A percentile compares a stretch with the other conserved stretches of the same genome.
These are phyloP conservation scores for Pygoscelis antarcticus DNA, from an alignment of 2,113 vertebrate species.

Conservation along the genomic window DNA sequence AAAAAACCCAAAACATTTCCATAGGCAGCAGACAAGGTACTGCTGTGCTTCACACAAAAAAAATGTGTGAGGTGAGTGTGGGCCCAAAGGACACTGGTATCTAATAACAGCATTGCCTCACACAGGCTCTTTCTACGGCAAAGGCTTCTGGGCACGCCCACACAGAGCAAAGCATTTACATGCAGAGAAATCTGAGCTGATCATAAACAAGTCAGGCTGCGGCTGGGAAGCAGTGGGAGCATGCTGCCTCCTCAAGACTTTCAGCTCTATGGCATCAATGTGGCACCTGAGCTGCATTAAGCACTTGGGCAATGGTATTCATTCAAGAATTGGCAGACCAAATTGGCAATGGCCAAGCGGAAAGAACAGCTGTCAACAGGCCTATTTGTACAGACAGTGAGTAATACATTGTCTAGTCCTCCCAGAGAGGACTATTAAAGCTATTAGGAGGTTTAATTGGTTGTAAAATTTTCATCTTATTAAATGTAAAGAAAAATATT, in stretches of 20 bases:
- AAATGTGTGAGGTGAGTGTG: background rate
- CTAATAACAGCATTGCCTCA: background rate
- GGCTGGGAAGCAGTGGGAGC: background rate
- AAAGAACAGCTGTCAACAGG: background rate
- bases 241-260: background rate
- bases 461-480: too few relatives aligned
- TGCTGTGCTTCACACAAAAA: background rate
- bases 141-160: background rate
- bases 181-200: background rate
- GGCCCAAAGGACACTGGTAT: background rate
- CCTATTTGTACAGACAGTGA: background rate
- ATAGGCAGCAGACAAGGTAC: background rate
- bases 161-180: background rate
- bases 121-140: background rate
- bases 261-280: background rate
- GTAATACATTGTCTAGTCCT: background rate
- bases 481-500: too few relatives aligned
- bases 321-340: background rate
- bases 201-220: background rate
- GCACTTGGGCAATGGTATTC: background rate
- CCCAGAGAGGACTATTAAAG: background rate
- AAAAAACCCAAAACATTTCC: background rate
- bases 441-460: too few relatives aligned
- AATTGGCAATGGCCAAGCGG: background rate
- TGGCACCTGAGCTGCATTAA: background rate